phyloP scores from a whole-genome alignment of 2,888 invertebrate species.

The Catocala fraxini region DNA sequence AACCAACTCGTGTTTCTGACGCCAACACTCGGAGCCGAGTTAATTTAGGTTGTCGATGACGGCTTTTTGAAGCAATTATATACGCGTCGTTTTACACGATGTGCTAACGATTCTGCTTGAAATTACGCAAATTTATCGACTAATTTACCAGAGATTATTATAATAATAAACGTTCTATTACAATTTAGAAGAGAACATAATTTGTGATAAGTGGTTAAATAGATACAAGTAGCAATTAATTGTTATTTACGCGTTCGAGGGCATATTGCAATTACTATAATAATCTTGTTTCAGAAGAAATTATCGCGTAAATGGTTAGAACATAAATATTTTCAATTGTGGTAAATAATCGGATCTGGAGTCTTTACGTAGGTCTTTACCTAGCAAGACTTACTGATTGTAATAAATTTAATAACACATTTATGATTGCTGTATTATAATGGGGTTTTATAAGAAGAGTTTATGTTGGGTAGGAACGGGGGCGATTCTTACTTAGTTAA shows the following conservation, averaged over 20 bases:
- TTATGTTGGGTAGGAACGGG: constrained; percentile 52
- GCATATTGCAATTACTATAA: constrained; percentile 11
- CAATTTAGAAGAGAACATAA: constrained; percentile 11
- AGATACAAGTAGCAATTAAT: constrained; percentile 4
- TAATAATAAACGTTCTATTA: constrained; percentile 11
- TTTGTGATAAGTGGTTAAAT: constrained; percentile 16
- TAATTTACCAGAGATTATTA: constrained; percentile 18
- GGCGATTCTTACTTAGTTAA: constrained; percentile 72
- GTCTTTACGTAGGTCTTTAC: constrained; percentile 3
- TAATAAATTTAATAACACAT: constrained; percentile 40
- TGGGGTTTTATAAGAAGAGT: constrained; percentile 52
- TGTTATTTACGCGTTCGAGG: not conserved
- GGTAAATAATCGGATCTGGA: constrained; percentile 10
- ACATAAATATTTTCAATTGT: constrained; percentile 6
- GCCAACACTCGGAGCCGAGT: constrained; percentile 57
- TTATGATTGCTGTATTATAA: constrained; percentile 56
- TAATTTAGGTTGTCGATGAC: constrained; percentile 58
- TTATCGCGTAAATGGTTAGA: not conserved
- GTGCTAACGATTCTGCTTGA: constrained; percentile 37
- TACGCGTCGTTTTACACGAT: constrained; percentile 49
- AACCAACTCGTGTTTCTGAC: constrained; percentile 63
- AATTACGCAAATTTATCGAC: constrained; percentile 30
- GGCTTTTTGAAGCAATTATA: constrained; percentile 60
- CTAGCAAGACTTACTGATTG: constrained; percentile 6
- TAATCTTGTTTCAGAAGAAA: constrained; percentile 4